Evolutionary conservation across 2,113 vertebrate genomes (phyloP).

Genomic region (Tragulus kanchil): DNA sequence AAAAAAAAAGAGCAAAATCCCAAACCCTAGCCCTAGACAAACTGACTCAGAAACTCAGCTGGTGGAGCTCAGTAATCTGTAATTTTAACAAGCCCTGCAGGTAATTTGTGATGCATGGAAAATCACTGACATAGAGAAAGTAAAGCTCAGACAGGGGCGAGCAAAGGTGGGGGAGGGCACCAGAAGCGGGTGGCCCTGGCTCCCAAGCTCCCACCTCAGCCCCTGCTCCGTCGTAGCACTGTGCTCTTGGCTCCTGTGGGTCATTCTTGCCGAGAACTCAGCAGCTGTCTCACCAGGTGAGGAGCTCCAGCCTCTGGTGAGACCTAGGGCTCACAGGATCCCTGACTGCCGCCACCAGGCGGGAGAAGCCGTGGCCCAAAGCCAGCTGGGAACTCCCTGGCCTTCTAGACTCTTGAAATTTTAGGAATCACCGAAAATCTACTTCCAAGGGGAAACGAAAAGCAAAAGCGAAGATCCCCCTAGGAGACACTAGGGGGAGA

Average conservation of each 20-base stretch:
- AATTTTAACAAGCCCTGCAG: background rate
- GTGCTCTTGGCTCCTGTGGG: too few species aligned
- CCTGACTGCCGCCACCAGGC: too few species aligned
- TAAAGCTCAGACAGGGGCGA: background rate
- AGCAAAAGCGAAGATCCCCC: conserved; percentile 60
- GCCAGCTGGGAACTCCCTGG: conserved; percentile 53
- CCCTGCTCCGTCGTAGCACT: background rate
- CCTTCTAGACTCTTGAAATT: background rate
- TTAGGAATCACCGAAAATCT: conserved; percentile 57
- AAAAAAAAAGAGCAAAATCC: background rate
- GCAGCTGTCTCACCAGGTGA: background rate
- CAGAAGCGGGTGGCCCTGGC: rapidly evolving
- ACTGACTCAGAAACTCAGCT: background rate
- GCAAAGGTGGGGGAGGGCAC: too few species aligned
- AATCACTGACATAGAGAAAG: background rate
- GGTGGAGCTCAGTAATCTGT: background rate
- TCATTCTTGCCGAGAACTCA: background rate
- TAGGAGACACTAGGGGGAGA: conserved; percentile 67
- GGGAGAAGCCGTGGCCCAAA: background rate
- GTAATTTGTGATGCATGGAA: background rate
- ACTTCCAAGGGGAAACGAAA: conserved; percentile 45
- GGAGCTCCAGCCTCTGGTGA: background rate
- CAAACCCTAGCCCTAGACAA: background rate
- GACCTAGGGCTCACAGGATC: background rate
- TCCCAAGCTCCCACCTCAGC: rapidly evolving